phyloP scores from a whole-genome alignment of 2,113 vertebrate genomes.

The Cyprinodon tularosa region DNA sequence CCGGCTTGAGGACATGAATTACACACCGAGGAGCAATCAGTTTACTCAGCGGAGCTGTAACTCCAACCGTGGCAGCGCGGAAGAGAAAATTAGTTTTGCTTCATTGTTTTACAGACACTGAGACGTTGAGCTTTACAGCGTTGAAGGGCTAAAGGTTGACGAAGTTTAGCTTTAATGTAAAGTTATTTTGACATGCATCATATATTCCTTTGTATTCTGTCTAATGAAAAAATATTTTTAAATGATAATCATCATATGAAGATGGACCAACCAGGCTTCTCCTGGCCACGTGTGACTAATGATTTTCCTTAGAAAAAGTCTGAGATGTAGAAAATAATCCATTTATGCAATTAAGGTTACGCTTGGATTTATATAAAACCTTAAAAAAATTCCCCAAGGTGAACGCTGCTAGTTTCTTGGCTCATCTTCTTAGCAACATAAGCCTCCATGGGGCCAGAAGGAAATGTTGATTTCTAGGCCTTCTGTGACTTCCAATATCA shows the following conservation, averaged over 20 bases:
- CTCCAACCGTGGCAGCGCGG: background rate
- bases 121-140: background rate
- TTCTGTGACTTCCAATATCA: no score
- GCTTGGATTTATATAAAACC: background rate
- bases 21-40: constrained; percentile 17
- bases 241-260: no score
- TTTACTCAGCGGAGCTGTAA: constrained; percentile 26
- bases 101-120: constrained; percentile 7
- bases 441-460: no score
- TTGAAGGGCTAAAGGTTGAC: background rate
- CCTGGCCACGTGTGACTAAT: no score
- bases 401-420: background rate
- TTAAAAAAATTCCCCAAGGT: background rate
- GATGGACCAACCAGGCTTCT: no score
- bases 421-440: background rate
- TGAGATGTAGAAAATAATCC: no score
- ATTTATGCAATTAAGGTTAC: no score
- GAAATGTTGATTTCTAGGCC: no score
- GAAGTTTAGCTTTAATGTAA: background rate
- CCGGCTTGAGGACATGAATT: constrained; percentile 14
- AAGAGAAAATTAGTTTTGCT: background rate
- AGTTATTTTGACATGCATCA: background rate
- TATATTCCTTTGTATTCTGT: no score
- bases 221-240: no score
- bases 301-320: no score